A percentile compares a stretch with the other conserved stretches of the same genome.
Conservation (phyloP, 2,113 vertebrate genomes). For the Ptyas mucosa region DNA sequence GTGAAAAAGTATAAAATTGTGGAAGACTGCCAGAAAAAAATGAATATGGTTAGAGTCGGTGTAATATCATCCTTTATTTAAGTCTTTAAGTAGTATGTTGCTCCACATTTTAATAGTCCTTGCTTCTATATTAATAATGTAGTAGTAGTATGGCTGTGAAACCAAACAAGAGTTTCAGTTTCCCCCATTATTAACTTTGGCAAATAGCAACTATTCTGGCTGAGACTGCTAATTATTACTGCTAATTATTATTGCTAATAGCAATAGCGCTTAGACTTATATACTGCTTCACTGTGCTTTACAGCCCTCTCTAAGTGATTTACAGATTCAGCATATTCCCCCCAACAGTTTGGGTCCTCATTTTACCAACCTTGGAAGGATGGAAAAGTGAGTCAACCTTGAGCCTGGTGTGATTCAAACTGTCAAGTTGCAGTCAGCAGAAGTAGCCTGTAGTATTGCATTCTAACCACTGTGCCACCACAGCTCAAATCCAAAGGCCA, state of each 20-base stretch:
- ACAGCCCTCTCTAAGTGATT: no score
- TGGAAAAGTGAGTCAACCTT: no score
- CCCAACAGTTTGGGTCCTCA: no score
- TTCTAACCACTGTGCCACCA: no score
- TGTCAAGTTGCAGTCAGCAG: no score
- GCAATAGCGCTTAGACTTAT: no score
- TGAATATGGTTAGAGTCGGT: neutral
- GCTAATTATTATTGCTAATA: no score
- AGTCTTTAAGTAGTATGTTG: neutral
- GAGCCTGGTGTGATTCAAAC: no score
- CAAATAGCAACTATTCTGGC: neutral
- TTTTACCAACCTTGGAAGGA: no score
- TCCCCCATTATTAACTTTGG: neutral
- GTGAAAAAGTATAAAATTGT: neutral
- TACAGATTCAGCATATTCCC: no score
- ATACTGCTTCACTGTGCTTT: no score
- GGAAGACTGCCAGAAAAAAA: neutral
- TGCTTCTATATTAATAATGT: neutral
- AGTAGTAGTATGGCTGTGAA: neutral
- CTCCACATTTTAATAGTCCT: neutral
- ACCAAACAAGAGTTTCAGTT: neutral
- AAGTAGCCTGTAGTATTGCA: no score
- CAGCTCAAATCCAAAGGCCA: neutral
- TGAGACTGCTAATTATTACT: neutral
- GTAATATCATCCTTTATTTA: neutral